Percentiles rank a stretch among this genome's conserved stretches.
Evolutionary conservation across 2,888 invertebrate genomes (phyloP).

Genomic region (Acleris literana): DNA sequence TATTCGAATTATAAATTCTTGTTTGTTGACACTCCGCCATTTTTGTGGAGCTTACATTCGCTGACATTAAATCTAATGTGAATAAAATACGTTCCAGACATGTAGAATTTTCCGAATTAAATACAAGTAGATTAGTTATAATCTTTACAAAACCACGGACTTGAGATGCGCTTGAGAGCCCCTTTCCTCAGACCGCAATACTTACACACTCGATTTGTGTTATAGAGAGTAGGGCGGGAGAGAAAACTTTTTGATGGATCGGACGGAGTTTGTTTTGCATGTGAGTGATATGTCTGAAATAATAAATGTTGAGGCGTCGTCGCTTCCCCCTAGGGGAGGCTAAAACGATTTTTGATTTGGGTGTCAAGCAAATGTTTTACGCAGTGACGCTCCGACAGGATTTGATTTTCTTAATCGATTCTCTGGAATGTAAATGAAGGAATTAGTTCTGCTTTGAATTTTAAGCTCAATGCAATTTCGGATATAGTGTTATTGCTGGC

Average conservation of each 20-base stretch:
- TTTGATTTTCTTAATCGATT: constrained; percentile 83
- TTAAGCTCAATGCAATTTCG: constrained; percentile 14
- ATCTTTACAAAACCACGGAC: constrained; percentile 40
- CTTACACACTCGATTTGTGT: constrained; percentile 83
- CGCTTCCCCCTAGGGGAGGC: constrained; percentile 77
- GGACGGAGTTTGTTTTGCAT: constrained; percentile 84
- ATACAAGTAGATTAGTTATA: constrained; percentile 32
- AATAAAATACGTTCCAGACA: neutral
- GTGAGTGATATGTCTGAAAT: constrained; percentile 84
- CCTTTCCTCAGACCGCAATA: constrained; percentile 67
- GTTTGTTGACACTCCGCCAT: constrained; percentile 2
- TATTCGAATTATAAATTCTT: constrained; percentile 2
- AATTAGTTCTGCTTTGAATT: constrained; percentile 42
- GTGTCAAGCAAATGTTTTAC: constrained; percentile 84
- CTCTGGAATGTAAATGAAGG: constrained; percentile 65
- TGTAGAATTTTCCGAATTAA: neutral
- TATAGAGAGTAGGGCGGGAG: constrained; percentile 52
- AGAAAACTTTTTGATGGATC: constrained; percentile 83
- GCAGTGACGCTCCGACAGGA: constrained; percentile 74
- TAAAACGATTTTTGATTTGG: constrained; percentile 84
- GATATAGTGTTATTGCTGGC: constrained; percentile 67
- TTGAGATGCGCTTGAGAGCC: constrained; percentile 29
- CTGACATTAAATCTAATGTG: neutral
- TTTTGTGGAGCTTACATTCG: neutral
- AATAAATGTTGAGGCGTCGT: constrained; percentile 84